A percentile compares a stretch with the other conserved stretches of the same genome.
These are phyloP conservation scores for Rhadinocentrus ornatus DNA, from an alignment of 2,797 vertebrate species.

Conservation along the genomic window DNA sequence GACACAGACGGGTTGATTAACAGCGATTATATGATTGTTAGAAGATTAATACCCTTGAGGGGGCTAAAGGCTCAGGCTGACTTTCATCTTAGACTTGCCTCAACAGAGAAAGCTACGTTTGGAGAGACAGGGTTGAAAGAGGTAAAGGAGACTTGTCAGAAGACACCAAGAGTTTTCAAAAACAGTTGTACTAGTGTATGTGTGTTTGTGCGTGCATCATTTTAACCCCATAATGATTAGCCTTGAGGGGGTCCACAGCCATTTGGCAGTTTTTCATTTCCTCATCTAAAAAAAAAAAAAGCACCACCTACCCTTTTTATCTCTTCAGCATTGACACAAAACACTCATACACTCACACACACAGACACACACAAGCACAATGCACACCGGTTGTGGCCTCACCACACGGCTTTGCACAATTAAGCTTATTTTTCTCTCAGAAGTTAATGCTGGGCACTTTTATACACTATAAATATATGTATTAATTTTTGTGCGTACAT, in stretches of 20 bases:
- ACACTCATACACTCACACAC: conserved; percentile 62
- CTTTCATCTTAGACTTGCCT: conserved; percentile 93
- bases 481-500: conserved; percentile 15
- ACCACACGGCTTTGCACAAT: conserved; percentile 85
- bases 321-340: conserved; percentile 62
- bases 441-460: conserved; percentile 77
- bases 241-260: conserved; percentile 85
- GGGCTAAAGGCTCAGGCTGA: conserved; percentile 85
- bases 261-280: conserved; percentile 91
- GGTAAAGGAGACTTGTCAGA: conserved; percentile 84
- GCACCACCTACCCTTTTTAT: conserved; percentile 65
- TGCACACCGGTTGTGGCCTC: conserved; percentile 83
- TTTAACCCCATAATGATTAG: conserved; percentile 92
- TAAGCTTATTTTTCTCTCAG: conserved; percentile 86
- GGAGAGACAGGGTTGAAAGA: conserved; percentile 83
- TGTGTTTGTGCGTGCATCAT: conserved; percentile 71
- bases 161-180: conserved; percentile 89
- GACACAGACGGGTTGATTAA: conserved; percentile 88
- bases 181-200: conserved; percentile 70
- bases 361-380: conserved; percentile 77
- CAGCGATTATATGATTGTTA: conserved; percentile 87
- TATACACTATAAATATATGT: conserved; percentile 28
- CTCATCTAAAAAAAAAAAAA: conserved; percentile 77
- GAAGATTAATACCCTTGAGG: conserved; percentile 89
- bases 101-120: conserved; percentile 87